Evolutionary conservation across 2,113 vertebrate genomes (phyloP).

Genomic region (Conger conger): DNA sequence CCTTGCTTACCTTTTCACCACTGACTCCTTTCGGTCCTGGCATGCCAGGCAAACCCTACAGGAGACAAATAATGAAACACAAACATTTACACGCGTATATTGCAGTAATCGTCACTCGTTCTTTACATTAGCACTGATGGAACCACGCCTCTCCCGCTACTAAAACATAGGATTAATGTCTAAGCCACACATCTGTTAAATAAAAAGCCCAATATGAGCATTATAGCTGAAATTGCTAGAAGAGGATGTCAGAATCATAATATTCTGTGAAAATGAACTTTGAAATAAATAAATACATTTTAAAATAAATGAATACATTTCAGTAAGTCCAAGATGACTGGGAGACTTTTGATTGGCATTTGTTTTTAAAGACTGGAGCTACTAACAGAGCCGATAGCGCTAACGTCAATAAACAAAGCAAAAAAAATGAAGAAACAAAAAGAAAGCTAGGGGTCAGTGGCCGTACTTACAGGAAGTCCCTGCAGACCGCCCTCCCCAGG

Average conservation of each 20-base stretch:
- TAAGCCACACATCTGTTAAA: not conserved
- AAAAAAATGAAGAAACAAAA: not conserved
- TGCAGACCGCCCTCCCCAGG: constrained; percentile 89
- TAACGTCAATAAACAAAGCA: not conserved
- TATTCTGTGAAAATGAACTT: too few species aligned
- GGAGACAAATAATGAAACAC: constrained; percentile 31
- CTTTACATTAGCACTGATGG: not conserved
- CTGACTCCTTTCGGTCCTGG: constrained; percentile 81
- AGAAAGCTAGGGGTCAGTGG: not conserved
- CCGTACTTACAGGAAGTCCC: constrained; percentile 87
- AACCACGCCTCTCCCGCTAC: not conserved
- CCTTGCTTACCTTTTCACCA: constrained; percentile 79
- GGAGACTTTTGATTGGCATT: not conserved
- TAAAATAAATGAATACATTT: not conserved
- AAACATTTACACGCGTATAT: not conserved
- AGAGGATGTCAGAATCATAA: too few species aligned
- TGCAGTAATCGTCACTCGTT: not conserved
- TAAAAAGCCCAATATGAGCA: not conserved
- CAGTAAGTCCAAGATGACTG: not conserved
- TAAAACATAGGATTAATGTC: not conserved
- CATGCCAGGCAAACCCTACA: constrained; percentile 86
- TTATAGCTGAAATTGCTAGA: not conserved
- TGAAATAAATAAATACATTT: not conserved
- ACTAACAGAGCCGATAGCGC: not conserved
- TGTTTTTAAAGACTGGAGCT: not conserved